phyloP scores from a whole-genome alignment of 2,888 invertebrate genomes.

The Ectropis crepuscularia region DNA sequence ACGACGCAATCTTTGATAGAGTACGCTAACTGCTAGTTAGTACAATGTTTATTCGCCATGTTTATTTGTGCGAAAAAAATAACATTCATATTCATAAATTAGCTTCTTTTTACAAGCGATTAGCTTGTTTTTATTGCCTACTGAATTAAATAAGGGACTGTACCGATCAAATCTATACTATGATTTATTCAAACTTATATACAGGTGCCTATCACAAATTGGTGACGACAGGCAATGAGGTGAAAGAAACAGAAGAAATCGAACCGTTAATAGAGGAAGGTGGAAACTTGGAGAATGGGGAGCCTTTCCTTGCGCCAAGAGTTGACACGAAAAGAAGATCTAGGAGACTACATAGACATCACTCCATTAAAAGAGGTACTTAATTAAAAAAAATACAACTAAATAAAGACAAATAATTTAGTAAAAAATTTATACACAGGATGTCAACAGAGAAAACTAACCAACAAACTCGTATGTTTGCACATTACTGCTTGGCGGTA shows the following conservation, averaged over 20 bases:
- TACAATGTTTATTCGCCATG: no score
- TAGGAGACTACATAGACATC: slow-evolving; percentile 65
- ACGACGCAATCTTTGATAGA: no score
- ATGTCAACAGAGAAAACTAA: no score
- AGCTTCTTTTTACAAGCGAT: no score
- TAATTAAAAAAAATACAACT: slow-evolving; percentile 7
- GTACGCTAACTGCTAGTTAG: no score
- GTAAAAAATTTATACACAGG: neutral
- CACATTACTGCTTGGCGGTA: no score
- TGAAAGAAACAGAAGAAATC: slow-evolving; percentile 67
- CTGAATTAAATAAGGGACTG: no score
- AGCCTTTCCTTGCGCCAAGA: slow-evolving; percentile 55
- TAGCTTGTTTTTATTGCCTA: no score
- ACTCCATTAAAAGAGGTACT: slow-evolving; percentile 73
- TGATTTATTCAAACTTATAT: neutral
- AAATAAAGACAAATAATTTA: neutral
- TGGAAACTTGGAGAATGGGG: slow-evolving; percentile 49
- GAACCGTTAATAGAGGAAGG: slow-evolving; percentile 67
- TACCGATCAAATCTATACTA: no score
- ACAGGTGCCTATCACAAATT: slow-evolving; percentile 82
- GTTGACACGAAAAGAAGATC: slow-evolving; percentile 68
- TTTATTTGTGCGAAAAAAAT: no score
- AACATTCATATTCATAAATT: no score
- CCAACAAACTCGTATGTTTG: no score
- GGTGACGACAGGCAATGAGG: slow-evolving; percentile 86